Conservation (phyloP, 2,113 vertebrate genomes). For the Clarias macrocephalus region DNA sequence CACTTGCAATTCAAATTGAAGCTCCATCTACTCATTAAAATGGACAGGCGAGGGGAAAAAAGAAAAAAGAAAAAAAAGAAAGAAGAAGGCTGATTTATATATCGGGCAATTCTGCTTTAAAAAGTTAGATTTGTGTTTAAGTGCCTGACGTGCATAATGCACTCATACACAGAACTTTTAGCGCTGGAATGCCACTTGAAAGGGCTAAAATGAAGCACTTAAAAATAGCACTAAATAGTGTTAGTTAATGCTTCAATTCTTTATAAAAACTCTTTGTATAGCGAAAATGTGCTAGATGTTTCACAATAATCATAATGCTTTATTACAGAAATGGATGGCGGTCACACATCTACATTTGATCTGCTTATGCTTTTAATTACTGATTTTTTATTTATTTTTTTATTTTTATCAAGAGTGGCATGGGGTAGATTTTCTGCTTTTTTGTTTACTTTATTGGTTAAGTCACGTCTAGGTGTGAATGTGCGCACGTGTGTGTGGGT, state of each 20-base stretch:
- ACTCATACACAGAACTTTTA: background rate
- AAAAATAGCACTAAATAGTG: background rate
- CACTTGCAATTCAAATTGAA: conserved; percentile 41
- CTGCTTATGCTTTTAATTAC: background rate
- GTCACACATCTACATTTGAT: background rate
- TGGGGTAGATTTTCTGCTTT: background rate
- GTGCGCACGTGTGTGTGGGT: background rate
- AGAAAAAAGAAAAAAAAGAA: too few species aligned
- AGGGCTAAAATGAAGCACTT: background rate
- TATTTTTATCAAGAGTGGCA: background rate
- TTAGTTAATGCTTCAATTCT: background rate
- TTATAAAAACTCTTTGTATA: background rate
- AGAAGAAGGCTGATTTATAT: conserved; percentile 6
- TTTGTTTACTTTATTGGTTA: background rate
- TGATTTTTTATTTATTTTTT: background rate
- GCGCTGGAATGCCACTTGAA: background rate
- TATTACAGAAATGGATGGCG: background rate
- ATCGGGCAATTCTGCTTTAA: background rate
- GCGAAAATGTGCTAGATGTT: background rate
- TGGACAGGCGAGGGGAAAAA: background rate
- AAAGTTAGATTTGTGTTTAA: background rate
- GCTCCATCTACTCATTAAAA: conserved; percentile 41
- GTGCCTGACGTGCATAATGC: background rate
- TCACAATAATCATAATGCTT: background rate
- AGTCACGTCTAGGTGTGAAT: background rate